These are phyloP conservation scores for Hedychridium roseum DNA, from an alignment of 2,888 invertebrate genomes.

Conservation along the genomic window DNA sequence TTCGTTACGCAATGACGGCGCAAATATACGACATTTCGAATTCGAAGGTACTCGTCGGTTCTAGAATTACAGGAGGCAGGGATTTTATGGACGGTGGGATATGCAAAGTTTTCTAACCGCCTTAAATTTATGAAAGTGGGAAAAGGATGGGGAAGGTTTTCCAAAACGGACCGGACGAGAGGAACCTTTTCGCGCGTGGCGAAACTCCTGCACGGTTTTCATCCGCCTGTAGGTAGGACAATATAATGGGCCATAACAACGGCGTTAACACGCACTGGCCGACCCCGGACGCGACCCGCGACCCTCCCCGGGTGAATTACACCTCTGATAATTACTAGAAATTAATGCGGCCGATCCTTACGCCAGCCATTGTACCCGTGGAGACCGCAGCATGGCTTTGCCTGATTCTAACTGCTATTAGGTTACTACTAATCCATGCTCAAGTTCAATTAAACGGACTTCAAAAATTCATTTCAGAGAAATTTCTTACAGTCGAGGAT, in stretches of 20 bases:
- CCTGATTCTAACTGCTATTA: conserved; percentile 3
- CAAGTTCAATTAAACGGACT: background rate
- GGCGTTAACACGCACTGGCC: conserved; percentile 61
- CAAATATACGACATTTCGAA: too few relatives aligned
- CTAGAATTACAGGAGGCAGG: too few relatives aligned
- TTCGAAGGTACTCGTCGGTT: too few relatives aligned
- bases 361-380: conserved; percentile 34
- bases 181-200: conserved; percentile 18
- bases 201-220: conserved; percentile 5
- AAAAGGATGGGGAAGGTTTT: conserved; percentile 23
- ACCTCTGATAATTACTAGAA: conserved; percentile 62
- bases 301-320: conserved; percentile 58
- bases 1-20: conserved; percentile 52
- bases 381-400: background rate
- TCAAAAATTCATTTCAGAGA: background rate
- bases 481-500: background rate
- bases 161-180: conserved; percentile 21
- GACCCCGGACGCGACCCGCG: conserved; percentile 58
- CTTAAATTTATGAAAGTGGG: too few relatives aligned
- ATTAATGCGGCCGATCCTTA: conserved; percentile 52
- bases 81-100: too few relatives aligned
- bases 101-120: too few relatives aligned
- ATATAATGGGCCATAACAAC: conserved; percentile 64
- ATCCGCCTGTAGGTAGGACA: conserved; percentile 44
- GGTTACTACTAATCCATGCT: background rate